A percentile compares a stretch with the other conserved stretches of the same genome.
Evolutionary conservation across 30 jellyfish, hydroid and myxozoan species (phyloP).

Genomic region (Rhopilema esculentum): DNA sequence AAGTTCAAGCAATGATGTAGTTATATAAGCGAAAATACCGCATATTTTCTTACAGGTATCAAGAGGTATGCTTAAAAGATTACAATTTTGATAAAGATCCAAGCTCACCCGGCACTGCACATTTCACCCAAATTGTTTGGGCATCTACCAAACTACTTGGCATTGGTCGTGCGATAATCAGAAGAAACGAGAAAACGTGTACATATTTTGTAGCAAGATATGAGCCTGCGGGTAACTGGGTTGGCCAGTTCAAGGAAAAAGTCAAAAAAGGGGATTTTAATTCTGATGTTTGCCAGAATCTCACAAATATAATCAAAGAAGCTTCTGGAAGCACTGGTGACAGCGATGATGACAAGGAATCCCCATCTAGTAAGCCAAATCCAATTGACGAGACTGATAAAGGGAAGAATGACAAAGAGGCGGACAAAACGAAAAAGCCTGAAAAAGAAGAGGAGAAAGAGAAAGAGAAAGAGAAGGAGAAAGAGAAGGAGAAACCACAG

Average conservation of each 20-base stretch:
- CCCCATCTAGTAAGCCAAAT: not conserved
- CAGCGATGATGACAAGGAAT: not conserved
- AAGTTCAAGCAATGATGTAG: no score
- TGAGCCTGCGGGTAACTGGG: slow-evolving; percentile 80
- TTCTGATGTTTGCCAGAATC: slow-evolving; percentile 39
- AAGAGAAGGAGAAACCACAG: not conserved
- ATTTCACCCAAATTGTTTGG: slow-evolving; percentile 93
- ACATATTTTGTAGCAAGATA: slow-evolving; percentile 84
- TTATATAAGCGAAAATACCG: no score
- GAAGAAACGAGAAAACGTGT: slow-evolving; percentile 65
- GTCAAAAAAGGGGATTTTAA: slow-evolving; percentile 74
- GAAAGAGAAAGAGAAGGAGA: not conserved
- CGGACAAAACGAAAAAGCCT: not conserved
- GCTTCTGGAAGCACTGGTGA: slow-evolving; percentile 22
- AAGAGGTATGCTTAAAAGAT: slow-evolving; percentile 78
- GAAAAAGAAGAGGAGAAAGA: not conserved
- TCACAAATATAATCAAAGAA: slow-evolving; percentile 13
- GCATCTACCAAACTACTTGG: slow-evolving; percentile 68
- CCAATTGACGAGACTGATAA: slow-evolving; percentile 8
- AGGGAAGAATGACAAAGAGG: not conserved
- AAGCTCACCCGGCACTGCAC: slow-evolving; percentile 72
- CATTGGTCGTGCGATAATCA: slow-evolving; percentile 75
- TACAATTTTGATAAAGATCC: slow-evolving; percentile 64
- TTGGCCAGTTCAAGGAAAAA: slow-evolving; percentile 64
- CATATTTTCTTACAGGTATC: slow-evolving; percentile 66